These are phyloP conservation scores for Urechis unicinctus DNA, from an alignment of 2,888 invertebrate species.

Conservation along the genomic window DNA sequence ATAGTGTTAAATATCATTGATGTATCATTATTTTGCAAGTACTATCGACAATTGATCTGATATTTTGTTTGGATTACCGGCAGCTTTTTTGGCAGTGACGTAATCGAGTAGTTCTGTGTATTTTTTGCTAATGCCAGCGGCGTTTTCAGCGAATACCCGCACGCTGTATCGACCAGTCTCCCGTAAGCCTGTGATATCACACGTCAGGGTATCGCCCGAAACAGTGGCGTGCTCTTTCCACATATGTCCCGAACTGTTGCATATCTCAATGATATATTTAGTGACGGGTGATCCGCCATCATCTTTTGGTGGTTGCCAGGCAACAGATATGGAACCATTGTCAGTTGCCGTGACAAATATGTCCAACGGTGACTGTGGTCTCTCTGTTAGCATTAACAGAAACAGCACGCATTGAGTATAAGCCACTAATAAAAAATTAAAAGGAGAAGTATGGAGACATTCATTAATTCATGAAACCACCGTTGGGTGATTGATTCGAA, in stretches of 20 bases:
- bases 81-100: conserved; percentile 25
- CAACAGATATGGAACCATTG: conserved; percentile 30
- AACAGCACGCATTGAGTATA: no score
- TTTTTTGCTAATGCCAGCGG: conserved; percentile 61
- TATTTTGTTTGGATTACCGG: conserved; percentile 25
- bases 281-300: conserved; percentile 46
- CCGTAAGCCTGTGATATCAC: conserved; percentile 20
- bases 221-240: conserved; percentile 1
- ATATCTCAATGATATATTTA: conserved; percentile 41
- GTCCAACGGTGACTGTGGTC: conserved; percentile 5
- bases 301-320: conserved; percentile 51
- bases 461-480: no score
- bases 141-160: conserved; percentile 76
- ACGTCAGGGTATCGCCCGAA: conserved; percentile 11
- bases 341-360: conserved; percentile 32
- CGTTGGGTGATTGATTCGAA: no score
- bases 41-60: no score
- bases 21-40: no score
- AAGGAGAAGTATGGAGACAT: no score
- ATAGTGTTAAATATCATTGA: no score
- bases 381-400: no score
- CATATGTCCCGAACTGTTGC: conserved; percentile 21
- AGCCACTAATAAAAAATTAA: no score
- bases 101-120: conserved; percentile 20
- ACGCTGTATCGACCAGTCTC: conserved; percentile 62